These are phyloP conservation scores for Thysanoteuthis rhombus DNA, from an alignment of 2,888 invertebrate genomes.

Conservation along the genomic window DNA sequence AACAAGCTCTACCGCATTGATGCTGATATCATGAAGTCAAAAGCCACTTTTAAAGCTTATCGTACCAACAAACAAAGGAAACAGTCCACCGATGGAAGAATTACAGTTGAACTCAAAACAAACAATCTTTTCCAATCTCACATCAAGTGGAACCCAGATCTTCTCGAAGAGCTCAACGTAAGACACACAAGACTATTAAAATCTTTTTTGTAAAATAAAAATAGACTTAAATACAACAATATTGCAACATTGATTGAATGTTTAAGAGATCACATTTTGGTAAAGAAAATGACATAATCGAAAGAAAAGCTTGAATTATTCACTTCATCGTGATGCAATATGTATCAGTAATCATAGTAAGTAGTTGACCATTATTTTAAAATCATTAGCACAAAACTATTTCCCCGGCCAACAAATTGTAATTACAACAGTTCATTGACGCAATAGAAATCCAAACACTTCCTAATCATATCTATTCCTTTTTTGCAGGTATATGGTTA, in stretches of 20 bases:
- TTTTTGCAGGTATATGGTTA: neutral
- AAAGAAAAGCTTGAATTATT: no score
- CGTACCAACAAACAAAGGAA: neutral
- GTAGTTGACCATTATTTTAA: no score
- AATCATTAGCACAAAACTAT: no score
- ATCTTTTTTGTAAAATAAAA: neutral
- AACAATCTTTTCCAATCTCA: neutral
- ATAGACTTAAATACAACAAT: neutral
- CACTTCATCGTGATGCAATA: neutral
- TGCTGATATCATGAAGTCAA: neutral
- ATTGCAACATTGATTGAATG: neutral
- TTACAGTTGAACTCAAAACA: neutral
- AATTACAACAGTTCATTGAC: no score
- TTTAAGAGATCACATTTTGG: neutral
- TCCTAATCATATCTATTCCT: neutral
- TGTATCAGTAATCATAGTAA: neutral
- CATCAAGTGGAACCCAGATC: neutral
- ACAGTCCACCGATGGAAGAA: neutral
- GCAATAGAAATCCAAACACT: neutral
- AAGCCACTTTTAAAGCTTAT: neutral
- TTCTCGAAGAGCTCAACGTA: constrained; percentile 13
- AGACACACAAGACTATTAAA: neutral
- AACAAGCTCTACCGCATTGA: constrained; percentile 14
- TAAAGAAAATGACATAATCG: neutral
- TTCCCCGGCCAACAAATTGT: no score